These are phyloP conservation scores for Caenorhabditis parvicauda DNA, from an alignment of 2,888 invertebrate species.

Conservation along the genomic window DNA sequence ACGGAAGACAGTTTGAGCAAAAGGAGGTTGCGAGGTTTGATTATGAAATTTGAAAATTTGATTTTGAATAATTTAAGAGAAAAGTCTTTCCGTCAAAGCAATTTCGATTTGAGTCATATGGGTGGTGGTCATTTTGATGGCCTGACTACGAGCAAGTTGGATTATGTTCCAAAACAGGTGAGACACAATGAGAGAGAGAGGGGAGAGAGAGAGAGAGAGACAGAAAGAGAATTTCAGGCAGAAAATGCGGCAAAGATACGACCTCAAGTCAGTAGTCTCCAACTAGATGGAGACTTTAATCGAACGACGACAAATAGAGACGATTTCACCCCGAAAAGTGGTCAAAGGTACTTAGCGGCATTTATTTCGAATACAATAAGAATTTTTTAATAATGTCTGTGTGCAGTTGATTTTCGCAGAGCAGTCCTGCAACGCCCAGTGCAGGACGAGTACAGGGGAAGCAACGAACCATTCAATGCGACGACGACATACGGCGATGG, in stretches of 20 bases:
- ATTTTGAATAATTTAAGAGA: not conserved
- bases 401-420: not conserved
- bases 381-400: not conserved
- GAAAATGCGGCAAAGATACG: too few relatives aligned
- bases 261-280: constrained; percentile 12
- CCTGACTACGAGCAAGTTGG: too few relatives aligned
- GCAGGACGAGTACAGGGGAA: too few relatives aligned
- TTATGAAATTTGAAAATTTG: not conserved
- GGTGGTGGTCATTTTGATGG: too few relatives aligned
- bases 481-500: constrained; percentile 28
- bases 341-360: not conserved
- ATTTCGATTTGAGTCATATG: not conserved
- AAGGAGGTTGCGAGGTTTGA: constrained; percentile 23
- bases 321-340: constrained; percentile 15
- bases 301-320: constrained; percentile 27
- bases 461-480: constrained; percentile 23
- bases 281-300: constrained; percentile 27
- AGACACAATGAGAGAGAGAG: too few relatives aligned
- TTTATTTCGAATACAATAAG: not conserved
- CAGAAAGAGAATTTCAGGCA: too few relatives aligned
- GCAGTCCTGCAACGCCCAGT: not conserved
- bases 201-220: not conserved
- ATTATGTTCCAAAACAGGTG: too few relatives aligned
- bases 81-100: not conserved
- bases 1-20: constrained; percentile 26